Base-by-base conservation (phyloP, 2,113 vertebrate species). In the Corythornis madagascariensis region DNA sequence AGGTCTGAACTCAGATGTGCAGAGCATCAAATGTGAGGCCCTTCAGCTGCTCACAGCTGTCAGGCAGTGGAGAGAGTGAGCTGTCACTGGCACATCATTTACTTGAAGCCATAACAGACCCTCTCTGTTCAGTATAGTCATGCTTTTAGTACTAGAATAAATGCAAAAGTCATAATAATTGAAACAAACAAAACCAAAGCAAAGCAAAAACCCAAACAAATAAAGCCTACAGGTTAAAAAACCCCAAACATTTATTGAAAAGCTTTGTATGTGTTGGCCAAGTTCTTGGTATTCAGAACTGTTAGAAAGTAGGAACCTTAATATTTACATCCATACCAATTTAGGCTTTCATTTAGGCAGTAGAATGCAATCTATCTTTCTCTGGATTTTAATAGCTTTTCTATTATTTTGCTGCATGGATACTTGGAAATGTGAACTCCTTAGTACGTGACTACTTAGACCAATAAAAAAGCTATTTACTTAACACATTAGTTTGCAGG, bases 381-480 rank as follows among this genome's bases (percentile, higher is more conserved):
- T 64, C 75, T 67, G 52, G 53, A 38, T 75, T 89, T 92, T 83
- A 92, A 74, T 66, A 93, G 74, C 35, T 89, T 92, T 83, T 86
- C 75, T 74, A 60, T 91, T 92, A 55, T 95, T 93, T 92, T 88
- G 60, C 64, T 94, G 75, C 84, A 38, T 2, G 15, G 84, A 38
- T 83, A 20, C 84, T 87, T 89, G 81, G 71, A 95, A 89, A 83
- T 89, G 64, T 73, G 84, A 95, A 47, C 74, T 93, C 78, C 77
- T 92, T 82, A 31, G 76, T 92, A 52, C 3, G 22, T 87, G 78
- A 76, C 84, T 83, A 79, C 78, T 89, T 56, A 63, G 77, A 21
- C 47, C 83, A 84, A 69, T 90, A 86, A 76, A 84, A 59, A 67
- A 45, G 38, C 42, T 95, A 52, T 92, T 94, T 94, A 82, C 70